A percentile compares a stretch with the other conserved stretches of the same genome.
Evolutionary conservation across 2,888 invertebrate species (phyloP).

Genomic region (Branchellion lobata): DNA sequence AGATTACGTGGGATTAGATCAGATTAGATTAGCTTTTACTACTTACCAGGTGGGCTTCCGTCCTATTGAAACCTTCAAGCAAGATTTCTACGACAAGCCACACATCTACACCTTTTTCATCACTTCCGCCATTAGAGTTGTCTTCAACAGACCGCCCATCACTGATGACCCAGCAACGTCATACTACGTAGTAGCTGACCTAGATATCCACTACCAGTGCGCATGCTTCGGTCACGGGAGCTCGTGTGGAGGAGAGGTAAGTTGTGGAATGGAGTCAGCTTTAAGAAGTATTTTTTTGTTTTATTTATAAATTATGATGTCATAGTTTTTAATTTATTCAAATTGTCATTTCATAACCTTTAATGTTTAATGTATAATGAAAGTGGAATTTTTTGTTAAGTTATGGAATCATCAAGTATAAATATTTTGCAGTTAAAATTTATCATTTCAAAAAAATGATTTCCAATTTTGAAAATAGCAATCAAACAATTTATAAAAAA

Average conservation of each 20-base stretch:
- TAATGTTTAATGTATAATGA: no score
- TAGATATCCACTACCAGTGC: conserved; percentile 53
- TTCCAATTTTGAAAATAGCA: no score
- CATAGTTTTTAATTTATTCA: no score
- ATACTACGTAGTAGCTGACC: conserved; percentile 53
- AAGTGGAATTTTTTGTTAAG: no score
- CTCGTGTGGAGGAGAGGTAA: conserved; percentile 52
- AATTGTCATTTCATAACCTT: no score
- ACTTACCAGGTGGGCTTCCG: conserved; percentile 51
- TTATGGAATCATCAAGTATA: no score
- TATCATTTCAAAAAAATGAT: no score
- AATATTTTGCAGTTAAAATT: no score
- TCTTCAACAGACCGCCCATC: conserved; percentile 50
- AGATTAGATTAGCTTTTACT: no score
- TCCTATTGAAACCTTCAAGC: conserved; percentile 48
- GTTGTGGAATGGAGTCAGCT: conserved; percentile 27
- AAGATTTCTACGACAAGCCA: conserved; percentile 45
- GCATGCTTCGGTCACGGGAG: conserved; percentile 53
- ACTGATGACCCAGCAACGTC: conserved; percentile 48
- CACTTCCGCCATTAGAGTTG: conserved; percentile 51
- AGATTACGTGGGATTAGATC: no score
- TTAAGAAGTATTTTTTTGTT: neutral
- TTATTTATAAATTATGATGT: neutral
- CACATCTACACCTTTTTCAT: conserved; percentile 47
- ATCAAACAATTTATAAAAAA: no score